phyloP scores from a whole-genome alignment of 2,888 invertebrate genomes.

The Gonocerus acuteangulatus region DNA sequence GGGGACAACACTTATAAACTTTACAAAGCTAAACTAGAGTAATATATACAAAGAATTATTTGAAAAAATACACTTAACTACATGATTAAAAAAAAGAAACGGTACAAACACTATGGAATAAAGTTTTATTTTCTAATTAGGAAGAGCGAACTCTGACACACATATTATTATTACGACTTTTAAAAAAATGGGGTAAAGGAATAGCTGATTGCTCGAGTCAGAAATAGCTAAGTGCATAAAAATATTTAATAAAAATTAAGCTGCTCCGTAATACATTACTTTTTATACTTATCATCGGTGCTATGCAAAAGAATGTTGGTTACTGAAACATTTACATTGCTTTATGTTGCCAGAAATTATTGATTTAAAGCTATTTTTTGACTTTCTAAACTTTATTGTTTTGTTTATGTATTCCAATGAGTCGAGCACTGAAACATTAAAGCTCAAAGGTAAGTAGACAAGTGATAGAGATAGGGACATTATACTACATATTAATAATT shows the following conservation, averaged over 20 bases:
- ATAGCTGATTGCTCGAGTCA: conserved; percentile 22
- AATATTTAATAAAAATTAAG: neutral
- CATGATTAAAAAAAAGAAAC: conserved; percentile 23
- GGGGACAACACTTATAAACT: conserved; percentile 24
- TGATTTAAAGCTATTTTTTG: conserved; percentile 15
- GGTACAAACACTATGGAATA: conserved; percentile 25
- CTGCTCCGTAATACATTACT: conserved; percentile 6
- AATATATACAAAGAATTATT: conserved; percentile 23
- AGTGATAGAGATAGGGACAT: conserved; percentile 26
- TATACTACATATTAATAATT: conserved; percentile 24
- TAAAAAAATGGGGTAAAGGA: neutral
- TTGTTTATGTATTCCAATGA: conserved; percentile 15
- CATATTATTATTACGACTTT: conserved; percentile 3
- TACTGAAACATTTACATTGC: neutral
- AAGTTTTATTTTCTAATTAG: conserved; percentile 22
- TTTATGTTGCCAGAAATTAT: conserved; percentile 16
- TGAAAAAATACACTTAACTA: conserved; percentile 21
- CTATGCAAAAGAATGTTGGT: neutral
- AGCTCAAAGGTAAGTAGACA: conserved; percentile 23
- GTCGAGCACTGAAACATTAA: conserved; percentile 26
- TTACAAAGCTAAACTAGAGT: conserved; percentile 24
- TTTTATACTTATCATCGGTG: conserved; percentile 19
- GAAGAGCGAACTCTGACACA: conserved; percentile 23
- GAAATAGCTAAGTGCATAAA: conserved; percentile 10
- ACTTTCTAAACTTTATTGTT: conserved; percentile 12